Evolutionary conservation across 2,888 invertebrate genomes (phyloP), one percentile per base, ranked within the genome.

Genomic region (Mycalesis mineus): DNA sequence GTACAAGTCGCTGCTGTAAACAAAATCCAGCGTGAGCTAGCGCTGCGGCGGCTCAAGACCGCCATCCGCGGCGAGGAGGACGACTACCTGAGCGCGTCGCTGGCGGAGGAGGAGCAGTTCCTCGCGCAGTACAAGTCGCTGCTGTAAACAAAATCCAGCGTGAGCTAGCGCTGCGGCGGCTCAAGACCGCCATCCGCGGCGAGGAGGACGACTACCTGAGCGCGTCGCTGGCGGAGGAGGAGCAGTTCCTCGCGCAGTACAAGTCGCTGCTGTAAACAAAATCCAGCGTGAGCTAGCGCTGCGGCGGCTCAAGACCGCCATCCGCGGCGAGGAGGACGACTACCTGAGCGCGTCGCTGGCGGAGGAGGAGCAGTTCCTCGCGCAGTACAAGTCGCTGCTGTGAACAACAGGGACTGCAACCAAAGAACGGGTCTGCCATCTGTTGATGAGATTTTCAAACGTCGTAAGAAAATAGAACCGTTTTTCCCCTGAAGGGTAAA

Each of bases 151-250:
- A 22, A 22, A 22, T 22, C 22, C 80, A 89, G 61, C 90, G 91
- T 37, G 81, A 91, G 58, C 78, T 87, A 63, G 95, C 95, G 0
- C 91, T 91, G 58, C 77, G 89, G 9, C 87, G 94, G 0, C 87
- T 95, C 29, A 81, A 91, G 1, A 88, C 91, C 2, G 93, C 93
- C 63, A 75, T 92, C 37, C 72, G 81, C 42, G 81, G 87, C 0
- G 93, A 93, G 17, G 95, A 94, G 39, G 94, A 95, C 66, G 95
- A 95, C 65, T 93, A 96, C 72, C 85, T 96, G 55, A 94, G 95
- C 81, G 82, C 95, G 14, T 91, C 92, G 0, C 86, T 96, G 14
- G 78, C 89, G 0, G 93, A 94, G 62, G 96, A 96, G 74, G 93
- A 93, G 68, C 82, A 91, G 36, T 93, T 94, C 70, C 87, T 95